These are phyloP conservation scores for Caenorhabditis plicata DNA, from an alignment of 2,888 invertebrate genomes.

Conservation along the genomic window DNA sequence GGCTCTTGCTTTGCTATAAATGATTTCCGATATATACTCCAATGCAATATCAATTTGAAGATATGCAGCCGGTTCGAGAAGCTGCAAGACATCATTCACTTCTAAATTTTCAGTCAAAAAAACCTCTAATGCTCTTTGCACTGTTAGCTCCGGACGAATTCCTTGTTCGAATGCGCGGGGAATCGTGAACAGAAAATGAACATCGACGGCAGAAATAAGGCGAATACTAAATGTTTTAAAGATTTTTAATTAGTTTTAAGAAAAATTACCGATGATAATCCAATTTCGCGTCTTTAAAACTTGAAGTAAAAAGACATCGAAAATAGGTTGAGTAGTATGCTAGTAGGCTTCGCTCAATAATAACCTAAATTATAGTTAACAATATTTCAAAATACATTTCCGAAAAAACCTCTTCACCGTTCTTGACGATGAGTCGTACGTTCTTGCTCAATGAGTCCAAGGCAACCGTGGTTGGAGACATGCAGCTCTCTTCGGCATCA, in stretches of 20 bases:
- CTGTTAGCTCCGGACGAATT: conserved; percentile 9
- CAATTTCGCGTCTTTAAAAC: conserved; percentile 12
- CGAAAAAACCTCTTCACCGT: conserved; percentile 13
- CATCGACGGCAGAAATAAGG: conserved; percentile 11
- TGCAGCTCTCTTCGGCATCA: no score
- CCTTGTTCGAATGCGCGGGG: conserved; percentile 23
- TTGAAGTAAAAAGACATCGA: conserved; percentile 12
- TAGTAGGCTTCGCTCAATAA: conserved; percentile 13
- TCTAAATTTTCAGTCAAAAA: not conserved
- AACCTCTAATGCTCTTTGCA: conserved; percentile 22
- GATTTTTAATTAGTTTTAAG: not conserved
- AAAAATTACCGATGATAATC: conserved; percentile 7
- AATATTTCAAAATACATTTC: not conserved
- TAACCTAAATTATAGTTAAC: conserved; percentile 6
- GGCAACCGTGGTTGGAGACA: conserved; percentile 8
- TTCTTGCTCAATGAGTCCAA: conserved; percentile 6
- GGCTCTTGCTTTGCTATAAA: no score
- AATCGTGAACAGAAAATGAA: conserved; percentile 25
- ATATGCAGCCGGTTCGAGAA: conserved; percentile 29
- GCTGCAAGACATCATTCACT: conserved; percentile 4
- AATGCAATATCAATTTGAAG: conserved; percentile 19
- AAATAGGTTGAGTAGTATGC: conserved; percentile 26
- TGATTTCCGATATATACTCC: conserved; percentile 20
- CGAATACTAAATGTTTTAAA: conserved; percentile 15
- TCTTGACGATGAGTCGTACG: conserved; percentile 14